Conservation (phyloP, 2,888 invertebrate species). For the Brachypalpus laphriformis region DNA sequence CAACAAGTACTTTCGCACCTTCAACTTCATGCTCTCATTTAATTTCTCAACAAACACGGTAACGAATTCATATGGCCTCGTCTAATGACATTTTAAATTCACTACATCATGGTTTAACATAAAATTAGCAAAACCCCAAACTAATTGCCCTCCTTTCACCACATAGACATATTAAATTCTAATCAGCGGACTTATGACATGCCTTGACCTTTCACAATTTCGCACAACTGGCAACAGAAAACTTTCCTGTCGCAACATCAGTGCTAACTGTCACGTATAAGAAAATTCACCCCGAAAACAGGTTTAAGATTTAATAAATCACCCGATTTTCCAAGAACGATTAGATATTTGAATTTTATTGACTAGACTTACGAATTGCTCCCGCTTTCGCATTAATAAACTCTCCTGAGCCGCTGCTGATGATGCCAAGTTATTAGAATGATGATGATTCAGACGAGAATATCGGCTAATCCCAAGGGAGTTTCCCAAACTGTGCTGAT, state of each 20-base stretch:
- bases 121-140: neutral
- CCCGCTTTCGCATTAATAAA: conserved; percentile 60
- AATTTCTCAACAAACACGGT: neutral
- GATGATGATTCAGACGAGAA: conserved; percentile 35
- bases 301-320: neutral
- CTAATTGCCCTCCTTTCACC: conserved; percentile 14
- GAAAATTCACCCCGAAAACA: neutral
- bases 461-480: conserved; percentile 32
- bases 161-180: neutral
- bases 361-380: conserved; percentile 59
- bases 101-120: neutral
- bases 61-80: neutral
- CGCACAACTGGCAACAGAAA: neutral
- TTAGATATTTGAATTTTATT: neutral
- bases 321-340: neutral
- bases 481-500: conserved; percentile 29
- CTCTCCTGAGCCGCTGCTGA: conserved; percentile 35
- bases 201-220: conserved; percentile 49
- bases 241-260: too few relatives aligned
- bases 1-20: neutral
- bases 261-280: conserved; percentile 17
- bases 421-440: conserved; percentile 25
- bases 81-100: neutral
- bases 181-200: neutral
- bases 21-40: neutral